Percentiles rank a stretch among this genome's conserved stretches.
Evolutionary conservation across 2,888 invertebrate species (phyloP).

Genomic region (Gerris lacustris): DNA sequence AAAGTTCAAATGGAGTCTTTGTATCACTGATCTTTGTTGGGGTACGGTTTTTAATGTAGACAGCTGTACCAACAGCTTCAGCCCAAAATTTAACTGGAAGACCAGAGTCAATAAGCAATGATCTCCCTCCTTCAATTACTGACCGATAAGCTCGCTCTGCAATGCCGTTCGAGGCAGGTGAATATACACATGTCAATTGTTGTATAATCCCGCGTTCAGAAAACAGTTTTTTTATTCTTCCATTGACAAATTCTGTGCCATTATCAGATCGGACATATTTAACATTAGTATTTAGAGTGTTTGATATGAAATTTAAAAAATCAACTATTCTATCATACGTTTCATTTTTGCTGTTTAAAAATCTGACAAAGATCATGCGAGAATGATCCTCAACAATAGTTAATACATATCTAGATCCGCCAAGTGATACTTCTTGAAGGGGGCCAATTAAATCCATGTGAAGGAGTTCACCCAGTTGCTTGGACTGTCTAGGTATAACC

Average conservation of each 20-base stretch:
- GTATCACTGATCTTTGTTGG: not conserved
- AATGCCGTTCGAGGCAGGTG: not conserved
- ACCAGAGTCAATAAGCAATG: not conserved
- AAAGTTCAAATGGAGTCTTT: not conserved
- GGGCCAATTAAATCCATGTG: not conserved
- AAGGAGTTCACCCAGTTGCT: not conserved
- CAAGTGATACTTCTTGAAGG: not conserved
- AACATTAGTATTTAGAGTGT: not conserved
- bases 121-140: not conserved
- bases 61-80: not conserved
- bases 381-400: not conserved
- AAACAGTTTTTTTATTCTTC: not conserved
- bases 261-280: not conserved
- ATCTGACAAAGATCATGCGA: not conserved
- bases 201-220: not conserved
- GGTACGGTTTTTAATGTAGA: not conserved
- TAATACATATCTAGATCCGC: not conserved
- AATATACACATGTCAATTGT: not conserved
- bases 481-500: not conserved
- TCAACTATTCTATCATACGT: not conserved
- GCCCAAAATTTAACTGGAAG: not conserved
- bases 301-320: not conserved
- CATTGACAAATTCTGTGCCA: not conserved
- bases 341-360: not conserved
- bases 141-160: not conserved